Percentiles rank a stretch among this genome's conserved stretches.
These are phyloP conservation scores for Volucella inflata DNA, from an alignment of 2,888 invertebrate species.

Conservation along the genomic window DNA sequence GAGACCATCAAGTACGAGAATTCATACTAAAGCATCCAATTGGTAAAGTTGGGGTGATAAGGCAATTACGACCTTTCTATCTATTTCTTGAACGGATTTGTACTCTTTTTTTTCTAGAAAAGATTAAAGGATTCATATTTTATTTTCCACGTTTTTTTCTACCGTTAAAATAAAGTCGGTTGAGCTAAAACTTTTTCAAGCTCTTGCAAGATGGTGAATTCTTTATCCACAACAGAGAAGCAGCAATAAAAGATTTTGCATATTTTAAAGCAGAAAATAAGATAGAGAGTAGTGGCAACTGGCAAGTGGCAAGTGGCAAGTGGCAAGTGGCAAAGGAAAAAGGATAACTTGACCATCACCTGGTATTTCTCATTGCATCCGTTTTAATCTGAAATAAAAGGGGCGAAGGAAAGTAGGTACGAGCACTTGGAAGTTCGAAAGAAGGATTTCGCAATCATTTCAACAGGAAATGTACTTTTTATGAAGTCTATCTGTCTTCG, in stretches of 20 bases:
- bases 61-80: slow-evolving; percentile 42
- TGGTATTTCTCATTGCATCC: slow-evolving; percentile 67
- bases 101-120: slow-evolving; percentile 16
- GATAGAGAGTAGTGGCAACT: too few species aligned
- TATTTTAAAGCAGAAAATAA: slow-evolving; percentile 58
- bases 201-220: slow-evolving; percentile 55
- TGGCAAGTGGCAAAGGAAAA: slow-evolving; percentile 33
- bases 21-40: slow-evolving; percentile 1
- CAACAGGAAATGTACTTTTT: slow-evolving; percentile 61
- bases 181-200: slow-evolving; percentile 21
- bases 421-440: slow-evolving; percentile 8
- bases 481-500: slow-evolving; percentile 53
- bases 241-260: slow-evolving; percentile 72
- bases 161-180: neutral
- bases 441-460: slow-evolving; percentile 67
- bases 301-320: too few species aligned
- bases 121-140: slow-evolving; percentile 47
- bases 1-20: neutral
- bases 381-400: slow-evolving; percentile 38
- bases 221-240: slow-evolving; percentile 27
- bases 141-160: neutral
- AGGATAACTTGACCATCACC: slow-evolving; percentile 68
- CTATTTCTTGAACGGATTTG: neutral
- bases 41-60: slow-evolving; percentile 4
- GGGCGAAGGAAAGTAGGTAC: neutral